phyloP scores from a whole-genome alignment of 2,797 vertebrate genomes.

The Kryptopterus vitreolus region DNA sequence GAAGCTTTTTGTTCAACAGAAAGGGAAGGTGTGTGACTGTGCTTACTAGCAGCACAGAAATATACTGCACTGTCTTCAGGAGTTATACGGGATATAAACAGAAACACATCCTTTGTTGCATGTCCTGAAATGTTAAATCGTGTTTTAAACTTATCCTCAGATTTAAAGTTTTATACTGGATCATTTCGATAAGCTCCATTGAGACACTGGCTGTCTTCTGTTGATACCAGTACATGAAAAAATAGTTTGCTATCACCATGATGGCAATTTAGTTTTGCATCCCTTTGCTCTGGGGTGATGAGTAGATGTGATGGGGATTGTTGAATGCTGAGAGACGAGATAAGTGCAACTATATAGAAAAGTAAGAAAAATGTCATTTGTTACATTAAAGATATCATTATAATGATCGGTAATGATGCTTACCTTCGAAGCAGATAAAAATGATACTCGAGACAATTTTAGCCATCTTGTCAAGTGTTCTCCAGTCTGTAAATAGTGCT shows the following conservation, averaged over 20 bases:
- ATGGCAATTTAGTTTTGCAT: constrained; percentile 49
- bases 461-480: not conserved
- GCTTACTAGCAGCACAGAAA: constrained; percentile 64
- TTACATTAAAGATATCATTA: not conserved
- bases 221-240: constrained; percentile 62
- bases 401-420: not conserved
- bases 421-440: not conserved
- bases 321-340: constrained; percentile 19
- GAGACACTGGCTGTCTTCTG: constrained; percentile 17
- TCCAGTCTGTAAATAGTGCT: too few species aligned
- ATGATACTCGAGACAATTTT: not conserved
- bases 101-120: not conserved
- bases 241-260: constrained; percentile 59
- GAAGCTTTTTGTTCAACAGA: constrained; percentile 49
- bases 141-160: constrained; percentile 40
- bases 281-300: not conserved
- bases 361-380: not conserved
- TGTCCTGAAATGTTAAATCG: constrained; percentile 56
- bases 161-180: not conserved
- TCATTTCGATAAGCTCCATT: constrained; percentile 48
- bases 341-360: constrained; percentile 3
- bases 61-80: constrained; percentile 39
- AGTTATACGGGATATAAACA: constrained; percentile 48
- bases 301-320: constrained; percentile 37
- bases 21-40: constrained; percentile 53